A percentile compares a stretch with the other conserved stretches of the same genome.
Conservation (phyloP, 2,113 vertebrate species). For the Phrynocephalus versicolor region DNA sequence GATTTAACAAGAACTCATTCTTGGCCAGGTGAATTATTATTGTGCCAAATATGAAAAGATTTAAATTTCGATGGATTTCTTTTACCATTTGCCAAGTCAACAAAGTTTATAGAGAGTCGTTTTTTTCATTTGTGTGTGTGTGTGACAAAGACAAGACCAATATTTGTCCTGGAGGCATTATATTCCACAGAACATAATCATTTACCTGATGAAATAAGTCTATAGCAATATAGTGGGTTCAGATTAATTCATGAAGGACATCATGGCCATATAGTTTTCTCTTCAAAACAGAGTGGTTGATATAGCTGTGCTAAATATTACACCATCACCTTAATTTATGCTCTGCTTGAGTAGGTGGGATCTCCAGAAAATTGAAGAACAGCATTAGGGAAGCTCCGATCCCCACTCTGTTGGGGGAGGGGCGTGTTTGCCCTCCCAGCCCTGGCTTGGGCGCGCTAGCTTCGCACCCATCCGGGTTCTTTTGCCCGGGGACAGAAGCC, state of each 20-base stretch:
- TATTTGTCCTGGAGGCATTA: neutral
- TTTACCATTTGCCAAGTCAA: neutral
- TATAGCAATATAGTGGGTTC: neutral
- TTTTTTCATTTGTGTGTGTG: too few relatives aligned
- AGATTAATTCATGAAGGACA: neutral
- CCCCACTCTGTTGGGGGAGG: too few relatives aligned
- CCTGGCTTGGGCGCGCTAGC: too few relatives aligned
- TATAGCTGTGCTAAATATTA: neutral
- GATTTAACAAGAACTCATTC: too few relatives aligned
- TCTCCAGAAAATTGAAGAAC: too few relatives aligned
- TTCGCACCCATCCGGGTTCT: too few relatives aligned
- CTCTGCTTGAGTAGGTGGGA: too few relatives aligned
- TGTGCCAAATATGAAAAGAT: neutral
- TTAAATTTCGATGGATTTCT: neutral
- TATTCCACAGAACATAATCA: neutral
- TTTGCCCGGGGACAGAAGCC: too few relatives aligned
- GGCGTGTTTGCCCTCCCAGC: too few relatives aligned
- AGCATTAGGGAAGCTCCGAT: too few relatives aligned
- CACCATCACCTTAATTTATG: too few relatives aligned
- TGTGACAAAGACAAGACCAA: neutral
- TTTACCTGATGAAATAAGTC: neutral
- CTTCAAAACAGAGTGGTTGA: neutral
- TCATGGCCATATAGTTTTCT: neutral
- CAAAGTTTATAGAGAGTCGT: neutral
- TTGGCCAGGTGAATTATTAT: neutral